Percentiles rank a stretch among this genome's conserved stretches.
Conservation (phyloP, 2,888 invertebrate genomes). For the Xanthia togata region DNA sequence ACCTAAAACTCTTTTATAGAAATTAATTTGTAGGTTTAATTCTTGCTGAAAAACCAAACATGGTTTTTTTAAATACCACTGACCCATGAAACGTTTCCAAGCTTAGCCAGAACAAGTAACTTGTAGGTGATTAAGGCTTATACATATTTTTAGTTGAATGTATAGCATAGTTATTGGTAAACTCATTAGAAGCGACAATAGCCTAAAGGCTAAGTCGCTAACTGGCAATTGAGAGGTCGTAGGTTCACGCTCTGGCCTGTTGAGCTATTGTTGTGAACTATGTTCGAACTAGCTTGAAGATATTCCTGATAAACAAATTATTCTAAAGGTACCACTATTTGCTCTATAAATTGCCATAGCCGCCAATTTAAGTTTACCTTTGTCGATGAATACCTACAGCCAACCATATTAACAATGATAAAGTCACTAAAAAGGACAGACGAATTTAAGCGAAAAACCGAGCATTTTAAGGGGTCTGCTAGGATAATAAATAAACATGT, state of each 20-base stretch:
- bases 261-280: slow-evolving; percentile 26
- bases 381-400: not conserved
- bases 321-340: not conserved
- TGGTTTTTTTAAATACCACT: too few relatives aligned
- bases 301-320: slow-evolving; percentile 5
- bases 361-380: not conserved
- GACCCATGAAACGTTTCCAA: not conserved
- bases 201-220: slow-evolving; percentile 7
- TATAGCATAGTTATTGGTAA: slow-evolving; percentile 4
- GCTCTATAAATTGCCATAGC: not conserved
- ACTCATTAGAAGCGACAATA: slow-evolving; percentile 8
- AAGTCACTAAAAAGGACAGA: not conserved
- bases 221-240: slow-evolving; percentile 18
- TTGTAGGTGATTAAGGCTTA: not conserved
- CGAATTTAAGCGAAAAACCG: not conserved
- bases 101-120: not conserved
- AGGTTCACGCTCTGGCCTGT: slow-evolving; percentile 17
- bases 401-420: not conserved
- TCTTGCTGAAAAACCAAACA: not conserved
- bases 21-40: not conserved
- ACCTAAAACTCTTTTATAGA: not conserved
- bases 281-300: slow-evolving; percentile 3
- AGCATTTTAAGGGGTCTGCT: not conserved
- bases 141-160: too few relatives aligned
- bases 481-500: not conserved